Evolutionary conservation across 2,797 vertebrate genomes (phyloP).

Genomic region (Falco berigora): DNA sequence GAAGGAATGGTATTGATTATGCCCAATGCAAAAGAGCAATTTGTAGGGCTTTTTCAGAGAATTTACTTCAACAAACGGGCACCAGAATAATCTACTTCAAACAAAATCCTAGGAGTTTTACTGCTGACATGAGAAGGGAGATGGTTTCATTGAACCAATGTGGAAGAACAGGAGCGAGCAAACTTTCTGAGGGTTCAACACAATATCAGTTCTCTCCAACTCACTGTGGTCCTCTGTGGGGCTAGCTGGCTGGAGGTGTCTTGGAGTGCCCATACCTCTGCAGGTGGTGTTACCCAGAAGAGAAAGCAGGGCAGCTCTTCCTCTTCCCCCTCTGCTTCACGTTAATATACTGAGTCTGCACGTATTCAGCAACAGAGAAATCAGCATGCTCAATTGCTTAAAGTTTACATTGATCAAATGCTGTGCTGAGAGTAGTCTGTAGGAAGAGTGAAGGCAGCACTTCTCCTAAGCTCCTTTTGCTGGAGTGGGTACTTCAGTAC

Average conservation of each 20-base stretch:
- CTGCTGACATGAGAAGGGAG: background rate
- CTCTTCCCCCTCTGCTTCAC: background rate
- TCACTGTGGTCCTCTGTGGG: background rate
- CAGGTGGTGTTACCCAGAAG: background rate
- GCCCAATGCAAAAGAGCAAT: background rate
- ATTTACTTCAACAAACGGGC: background rate
- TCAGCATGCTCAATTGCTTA: accelerated
- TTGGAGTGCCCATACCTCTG: background rate
- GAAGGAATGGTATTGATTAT: background rate
- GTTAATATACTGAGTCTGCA: too few species aligned
- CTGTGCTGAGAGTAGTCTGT: background rate
- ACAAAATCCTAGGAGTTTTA: background rate
- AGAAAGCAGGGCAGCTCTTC: background rate
- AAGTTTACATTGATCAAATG: background rate
- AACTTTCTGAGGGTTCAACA: background rate
- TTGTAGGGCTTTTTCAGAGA: background rate
- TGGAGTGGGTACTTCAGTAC: background rate
- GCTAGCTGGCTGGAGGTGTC: background rate
- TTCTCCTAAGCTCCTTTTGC: background rate
- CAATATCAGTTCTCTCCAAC: background rate
- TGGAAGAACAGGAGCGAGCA: background rate
- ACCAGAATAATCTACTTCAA: background rate
- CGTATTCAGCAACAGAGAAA: background rate
- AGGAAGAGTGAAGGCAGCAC: background rate
- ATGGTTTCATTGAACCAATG: background rate